These are phyloP conservation scores for Zoanthus gigantus DNA, from an alignment of 92 coral and sea anemone species.

Conservation along the genomic window DNA sequence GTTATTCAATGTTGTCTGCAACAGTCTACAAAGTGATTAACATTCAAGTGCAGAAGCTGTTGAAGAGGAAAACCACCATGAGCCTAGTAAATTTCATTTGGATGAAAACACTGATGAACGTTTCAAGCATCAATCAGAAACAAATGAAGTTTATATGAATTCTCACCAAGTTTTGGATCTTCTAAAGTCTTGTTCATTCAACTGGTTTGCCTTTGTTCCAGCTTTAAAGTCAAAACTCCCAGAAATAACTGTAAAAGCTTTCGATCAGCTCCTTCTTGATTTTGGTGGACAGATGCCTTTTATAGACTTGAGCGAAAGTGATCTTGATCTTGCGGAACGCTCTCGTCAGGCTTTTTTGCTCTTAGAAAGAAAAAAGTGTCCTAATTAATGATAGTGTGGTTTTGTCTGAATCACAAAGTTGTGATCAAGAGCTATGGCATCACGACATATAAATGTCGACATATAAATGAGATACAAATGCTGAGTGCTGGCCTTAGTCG, in stretches of 20 bases:
- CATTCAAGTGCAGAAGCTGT: background rate
- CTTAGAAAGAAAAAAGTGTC: background rate
- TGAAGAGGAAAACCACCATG: no score
- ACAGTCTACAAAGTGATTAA: no score
- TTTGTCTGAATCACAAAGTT: no score
- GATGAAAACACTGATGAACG: background rate
- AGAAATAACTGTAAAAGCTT: background rate
- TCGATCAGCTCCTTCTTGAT: background rate
- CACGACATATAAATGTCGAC: no score
- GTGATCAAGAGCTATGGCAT: no score
- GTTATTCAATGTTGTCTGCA: no score
- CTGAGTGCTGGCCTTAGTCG: slow-evolving; percentile 24
- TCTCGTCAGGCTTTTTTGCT: background rate
- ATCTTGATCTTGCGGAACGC: background rate
- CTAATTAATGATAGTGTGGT: no score
- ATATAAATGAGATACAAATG: slow-evolving; percentile 9
- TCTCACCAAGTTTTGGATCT: background rate
- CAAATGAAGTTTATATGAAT: background rate
- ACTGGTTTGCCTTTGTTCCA: background rate
- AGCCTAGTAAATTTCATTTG: background rate
- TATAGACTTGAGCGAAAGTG: background rate
- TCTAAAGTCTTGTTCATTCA: background rate
- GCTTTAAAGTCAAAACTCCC: background rate
- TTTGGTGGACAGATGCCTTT: background rate
- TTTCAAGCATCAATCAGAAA: background rate